Evolutionary conservation across 2,888 invertebrate species (phyloP).

Genomic region (Mylabris sibirica): DNA sequence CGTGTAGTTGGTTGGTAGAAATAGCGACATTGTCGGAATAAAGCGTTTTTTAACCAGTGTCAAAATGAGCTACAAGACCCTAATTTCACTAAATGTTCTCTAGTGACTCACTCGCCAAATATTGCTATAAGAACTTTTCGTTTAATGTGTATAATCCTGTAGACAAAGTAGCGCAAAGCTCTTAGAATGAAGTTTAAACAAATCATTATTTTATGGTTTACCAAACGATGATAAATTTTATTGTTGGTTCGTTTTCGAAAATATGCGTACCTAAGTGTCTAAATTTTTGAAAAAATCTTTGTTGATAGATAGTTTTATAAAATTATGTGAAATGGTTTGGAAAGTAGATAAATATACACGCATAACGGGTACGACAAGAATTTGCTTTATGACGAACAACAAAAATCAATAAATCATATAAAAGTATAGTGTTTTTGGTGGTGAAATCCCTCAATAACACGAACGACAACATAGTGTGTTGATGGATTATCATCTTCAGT

Average conservation of each 20-base stretch:
- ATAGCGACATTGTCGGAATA: too few relatives aligned
- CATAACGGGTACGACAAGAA: background rate
- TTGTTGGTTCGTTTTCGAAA: background rate
- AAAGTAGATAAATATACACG: background rate
- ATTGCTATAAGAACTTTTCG: too few relatives aligned
- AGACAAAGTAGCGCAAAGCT: background rate
- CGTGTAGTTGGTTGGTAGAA: too few relatives aligned
- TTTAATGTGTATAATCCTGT: too few relatives aligned
- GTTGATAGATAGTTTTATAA: background rate
- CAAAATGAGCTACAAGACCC: too few relatives aligned
- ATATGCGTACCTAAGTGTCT: background rate
- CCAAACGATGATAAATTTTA: background rate
- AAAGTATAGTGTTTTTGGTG: background rate
- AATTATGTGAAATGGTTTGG: conserved; percentile 7
- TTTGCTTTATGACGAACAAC: background rate
- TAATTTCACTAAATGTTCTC: too few relatives aligned
- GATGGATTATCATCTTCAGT: background rate
- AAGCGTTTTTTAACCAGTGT: too few relatives aligned
- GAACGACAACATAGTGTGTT: background rate
- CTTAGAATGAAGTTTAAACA: background rate
- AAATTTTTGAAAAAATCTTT: background rate
- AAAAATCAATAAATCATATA: conserved; percentile 9
- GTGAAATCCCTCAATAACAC: background rate
- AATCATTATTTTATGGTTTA: background rate
- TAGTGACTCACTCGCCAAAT: too few relatives aligned